phyloP scores from a whole-genome alignment of 2,888 invertebrate genomes.

The Agrotis segetum region DNA sequence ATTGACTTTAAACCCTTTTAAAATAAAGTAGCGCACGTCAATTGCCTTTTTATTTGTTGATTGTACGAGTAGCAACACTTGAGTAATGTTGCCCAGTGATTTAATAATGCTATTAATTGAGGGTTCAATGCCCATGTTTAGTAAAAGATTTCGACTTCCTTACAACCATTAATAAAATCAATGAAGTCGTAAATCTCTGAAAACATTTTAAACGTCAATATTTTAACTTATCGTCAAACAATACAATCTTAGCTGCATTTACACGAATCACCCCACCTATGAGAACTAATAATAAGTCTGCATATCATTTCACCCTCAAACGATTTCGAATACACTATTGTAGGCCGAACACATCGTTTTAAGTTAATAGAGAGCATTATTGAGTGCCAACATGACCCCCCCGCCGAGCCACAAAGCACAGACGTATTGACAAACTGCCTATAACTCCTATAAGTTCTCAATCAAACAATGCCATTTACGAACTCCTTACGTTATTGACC shows the following conservation, averaged over 20 bases:
- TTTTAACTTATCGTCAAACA: conserved; percentile 60
- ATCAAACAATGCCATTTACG: conserved; percentile 86
- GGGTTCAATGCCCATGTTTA: not conserved
- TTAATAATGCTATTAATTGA: conserved; percentile 6
- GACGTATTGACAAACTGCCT: conserved; percentile 89
- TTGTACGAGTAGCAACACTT: not conserved
- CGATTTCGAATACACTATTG: conserved; percentile 79
- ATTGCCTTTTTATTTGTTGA: not conserved
- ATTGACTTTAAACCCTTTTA: not conserved
- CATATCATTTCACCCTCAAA: conserved; percentile 89
- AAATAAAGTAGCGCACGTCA: too few relatives aligned
- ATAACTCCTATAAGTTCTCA: conserved; percentile 89
- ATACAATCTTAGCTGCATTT: conserved; percentile 53
- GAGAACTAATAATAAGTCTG: conserved; percentile 87
- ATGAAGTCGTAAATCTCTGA: conserved; percentile 38
- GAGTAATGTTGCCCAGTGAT: not conserved
- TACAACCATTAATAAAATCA: conserved; percentile 23
- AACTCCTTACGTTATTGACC: conserved; percentile 87
- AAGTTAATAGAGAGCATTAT: conserved; percentile 75
- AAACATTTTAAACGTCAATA: conserved; percentile 53
- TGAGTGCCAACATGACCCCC: conserved; percentile 77
- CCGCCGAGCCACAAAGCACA: conserved; percentile 76
- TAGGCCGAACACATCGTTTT: conserved; percentile 77
- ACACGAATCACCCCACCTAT: conserved; percentile 68
- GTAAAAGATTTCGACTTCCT: conserved; percentile 23